Evolutionary conservation across 2,113 vertebrate species (phyloP), one percentile per base, ranked within the genome.

Genomic region (Donacobius atricapilla): DNA sequence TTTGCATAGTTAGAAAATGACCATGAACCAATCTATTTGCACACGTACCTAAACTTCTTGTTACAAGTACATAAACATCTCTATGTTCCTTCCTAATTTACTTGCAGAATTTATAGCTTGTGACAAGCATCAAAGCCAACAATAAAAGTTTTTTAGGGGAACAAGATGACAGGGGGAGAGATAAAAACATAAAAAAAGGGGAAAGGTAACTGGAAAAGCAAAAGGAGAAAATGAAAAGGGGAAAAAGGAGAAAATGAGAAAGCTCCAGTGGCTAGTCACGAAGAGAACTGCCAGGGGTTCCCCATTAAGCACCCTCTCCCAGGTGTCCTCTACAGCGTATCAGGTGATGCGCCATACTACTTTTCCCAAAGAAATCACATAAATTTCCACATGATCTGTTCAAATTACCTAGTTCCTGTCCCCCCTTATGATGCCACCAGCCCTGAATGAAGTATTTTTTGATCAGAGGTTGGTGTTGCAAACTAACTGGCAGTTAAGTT

Each of bases 151-250:
- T 48, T 54, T 80, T 13, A 2, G 4, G 8, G 15, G 6, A 13
- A 30, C 17, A 54, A 30, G 28, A 61, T 37, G 2, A 5, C 0
- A 0, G 0, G 1, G 2, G 28, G 7, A 65, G 5, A 31, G 9
- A 58, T 11, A 63, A 60, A 60, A 64, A 37, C 19, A 50, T 9
- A 4, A 25, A 11, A 40, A 70, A 42, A 27, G 14, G 6, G 19
- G 24, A 58, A 81, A 81, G 7, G 11, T 30, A 79, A 75, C 39
- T 40, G 11, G 19, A 80, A 83, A 87, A 83, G 12, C 39, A 39
- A 68, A 71, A 61, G 12, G 8, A 76, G 14, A 57, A 80, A 71
- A 87, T 11, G 1, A 28, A 61, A 83, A 30, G 9, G 12, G 30
- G 42, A 65, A 87, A 75, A n/a, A n/a, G n/a, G n/a, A n/a, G n/a